These are phyloP conservation scores for Oxytorus armatus DNA, from an alignment of 2,888 invertebrate species.

Conservation along the genomic window DNA sequence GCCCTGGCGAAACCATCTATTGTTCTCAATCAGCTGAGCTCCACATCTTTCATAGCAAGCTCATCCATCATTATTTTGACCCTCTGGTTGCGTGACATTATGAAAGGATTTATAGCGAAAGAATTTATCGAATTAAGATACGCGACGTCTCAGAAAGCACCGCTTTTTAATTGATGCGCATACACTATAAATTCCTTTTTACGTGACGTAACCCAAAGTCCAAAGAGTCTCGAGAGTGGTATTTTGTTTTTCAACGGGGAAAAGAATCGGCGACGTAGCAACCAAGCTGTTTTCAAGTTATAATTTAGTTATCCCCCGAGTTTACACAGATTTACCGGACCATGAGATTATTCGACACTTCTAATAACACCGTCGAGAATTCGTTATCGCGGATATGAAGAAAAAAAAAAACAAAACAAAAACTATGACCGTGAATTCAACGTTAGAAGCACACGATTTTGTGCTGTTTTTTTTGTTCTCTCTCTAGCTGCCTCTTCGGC, in stretches of 20 bases:
- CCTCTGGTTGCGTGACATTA: conserved; percentile 19
- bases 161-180: conserved; percentile 3
- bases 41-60: conserved; percentile 17
- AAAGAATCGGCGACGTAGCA: conserved; percentile 14
- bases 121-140: not conserved
- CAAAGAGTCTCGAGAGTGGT: conserved; percentile 14
- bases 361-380: not conserved
- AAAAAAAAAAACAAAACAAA: no score
- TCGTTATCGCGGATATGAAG: not conserved
- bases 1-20: no score
- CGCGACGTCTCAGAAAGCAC: conserved; percentile 1
- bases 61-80: conserved; percentile 39
- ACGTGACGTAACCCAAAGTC: not conserved
- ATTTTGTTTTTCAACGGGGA: not conserved
- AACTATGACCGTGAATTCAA: not conserved
- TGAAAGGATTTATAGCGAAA: not conserved
- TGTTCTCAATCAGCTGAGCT: not conserved
- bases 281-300: not conserved
- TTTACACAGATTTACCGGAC: not conserved
- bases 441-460: not conserved
- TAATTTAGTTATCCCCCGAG: not conserved
- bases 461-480: not conserved
- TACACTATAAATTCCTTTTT: conserved; percentile 14
- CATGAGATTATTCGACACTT: not conserved
- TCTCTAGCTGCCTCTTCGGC: not conserved